These are phyloP conservation scores for Rhynchophorus ferrugineus DNA, from an alignment of 1,140 invertebrate genomes.

Conservation along the genomic window DNA sequence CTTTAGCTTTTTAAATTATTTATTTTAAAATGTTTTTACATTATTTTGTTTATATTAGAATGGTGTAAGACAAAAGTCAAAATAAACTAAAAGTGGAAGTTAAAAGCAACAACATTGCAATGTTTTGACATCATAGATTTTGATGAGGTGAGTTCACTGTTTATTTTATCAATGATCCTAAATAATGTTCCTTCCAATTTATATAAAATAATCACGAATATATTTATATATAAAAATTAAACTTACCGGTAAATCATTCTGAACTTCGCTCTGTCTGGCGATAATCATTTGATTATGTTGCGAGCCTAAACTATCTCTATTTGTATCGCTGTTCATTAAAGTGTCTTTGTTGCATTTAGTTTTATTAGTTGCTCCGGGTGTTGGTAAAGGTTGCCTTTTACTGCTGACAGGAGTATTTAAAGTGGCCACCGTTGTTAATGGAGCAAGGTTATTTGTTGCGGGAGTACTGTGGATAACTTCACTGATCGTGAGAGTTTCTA, in stretches of 20 bases:
- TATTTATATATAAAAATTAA: too few relatives aligned
- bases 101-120: too few relatives aligned
- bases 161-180: too few relatives aligned
- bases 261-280: conserved; percentile 18
- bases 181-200: too few relatives aligned
- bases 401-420: neutral
- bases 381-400: conserved; percentile 10
- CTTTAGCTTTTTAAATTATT: too few relatives aligned
- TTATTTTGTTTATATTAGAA: too few relatives aligned
- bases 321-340: conserved; percentile 11
- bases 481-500: neutral
- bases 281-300: neutral
- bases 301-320: conserved; percentile 2
- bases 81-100: too few relatives aligned
- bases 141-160: too few relatives aligned
- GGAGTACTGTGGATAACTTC: conserved; percentile 4
- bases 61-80: too few relatives aligned
- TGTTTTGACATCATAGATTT: too few relatives aligned
- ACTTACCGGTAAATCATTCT: conserved; percentile 29
- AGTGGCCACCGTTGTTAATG: neutral
- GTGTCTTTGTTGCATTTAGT: conserved; percentile 2
- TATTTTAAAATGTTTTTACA: too few relatives aligned
- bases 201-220: too few relatives aligned
- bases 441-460: neutral
- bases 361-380: neutral